These are phyloP conservation scores for Poeciliopsis retropinna DNA, from an alignment of 2,113 vertebrate species.

Conservation along the genomic window DNA sequence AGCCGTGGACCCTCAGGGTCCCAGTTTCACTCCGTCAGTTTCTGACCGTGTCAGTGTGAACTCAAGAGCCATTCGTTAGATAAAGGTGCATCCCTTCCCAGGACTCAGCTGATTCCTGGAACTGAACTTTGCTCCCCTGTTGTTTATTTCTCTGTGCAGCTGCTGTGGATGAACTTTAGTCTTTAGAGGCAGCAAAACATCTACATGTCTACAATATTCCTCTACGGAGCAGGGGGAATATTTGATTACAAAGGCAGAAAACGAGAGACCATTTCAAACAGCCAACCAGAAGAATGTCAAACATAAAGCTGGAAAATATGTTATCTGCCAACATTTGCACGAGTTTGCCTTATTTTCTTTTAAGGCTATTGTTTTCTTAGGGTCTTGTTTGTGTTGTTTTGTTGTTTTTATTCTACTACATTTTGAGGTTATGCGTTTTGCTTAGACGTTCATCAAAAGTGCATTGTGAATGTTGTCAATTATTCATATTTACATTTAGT, in stretches of 20 bases:
- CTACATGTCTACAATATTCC: neutral
- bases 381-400: neutral
- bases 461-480: too few relatives aligned
- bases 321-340: neutral
- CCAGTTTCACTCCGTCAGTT: conserved; percentile 28
- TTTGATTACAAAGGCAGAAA: neutral
- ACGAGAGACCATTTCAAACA: neutral
- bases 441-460: too few relatives aligned
- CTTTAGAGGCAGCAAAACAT: conserved; percentile 3
- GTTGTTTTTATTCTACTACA: neutral
- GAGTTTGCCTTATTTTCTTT: neutral
- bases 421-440: neutral
- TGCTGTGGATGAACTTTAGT: conserved; percentile 17
- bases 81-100: conserved; percentile 54
- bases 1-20: conserved; percentile 16
- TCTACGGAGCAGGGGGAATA: neutral
- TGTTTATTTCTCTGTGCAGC: conserved; percentile 63
- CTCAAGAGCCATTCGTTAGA: conserved; percentile 50
- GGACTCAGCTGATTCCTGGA: conserved; percentile 39
- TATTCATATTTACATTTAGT: too few relatives aligned
- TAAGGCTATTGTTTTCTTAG: neutral
- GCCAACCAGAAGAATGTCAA: neutral
- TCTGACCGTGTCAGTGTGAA: conserved; percentile 20
- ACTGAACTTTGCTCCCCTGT: conserved; percentile 72
- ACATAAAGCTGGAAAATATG: neutral